Base-by-base conservation (phyloP, 1,140 invertebrate species). In the Arctopsyche grandis region DNA sequence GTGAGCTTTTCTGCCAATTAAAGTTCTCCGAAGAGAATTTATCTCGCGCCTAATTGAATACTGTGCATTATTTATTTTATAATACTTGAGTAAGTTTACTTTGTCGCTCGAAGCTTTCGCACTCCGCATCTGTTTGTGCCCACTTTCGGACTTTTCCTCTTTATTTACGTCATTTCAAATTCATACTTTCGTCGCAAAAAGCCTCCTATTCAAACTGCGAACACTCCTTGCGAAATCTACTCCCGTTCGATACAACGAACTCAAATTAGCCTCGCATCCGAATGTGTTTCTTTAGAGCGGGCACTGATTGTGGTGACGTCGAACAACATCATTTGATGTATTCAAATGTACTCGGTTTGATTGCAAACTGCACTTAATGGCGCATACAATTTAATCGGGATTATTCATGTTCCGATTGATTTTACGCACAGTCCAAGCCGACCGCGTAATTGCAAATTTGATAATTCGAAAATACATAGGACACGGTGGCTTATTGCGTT, bases 1-100 rank as follows among this genome's bases (percentile, higher is more conserved):
- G 74, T 56, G 74, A 76, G 74, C 74, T 76, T 76, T 76, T 76
- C 74, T 76, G 74, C 74, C 74, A 76, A 76, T 76, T 76, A 76
- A 76, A 76, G 74, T 76, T 76, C 24, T 29, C 74, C 58, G 21
- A 63, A 63, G 52, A 63, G 48, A 76, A 76, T 76, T 76, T 76
- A 76, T 76, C 74, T 76, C 74, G 63, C 22, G 74, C 52, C 74
- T 76, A 76, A 76, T 76, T 63, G 74, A 76, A 76, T 76, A 76
- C 56, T 38, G 74, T 76, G 38, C 73, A 75, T 60, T 75, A 60
- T 75, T 75, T 75, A 60, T 75, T 75, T 75, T 44, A 52, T 29
- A 52, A 46, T 44, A 46, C 19, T 66, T 66, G 4, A 10, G 19
- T 12, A 66, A 66, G 19, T 66, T 21, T 16, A 66, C 48, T 52